Conservation (phyloP, 1,140 invertebrate genomes). For the Mylabris phalerata region DNA sequence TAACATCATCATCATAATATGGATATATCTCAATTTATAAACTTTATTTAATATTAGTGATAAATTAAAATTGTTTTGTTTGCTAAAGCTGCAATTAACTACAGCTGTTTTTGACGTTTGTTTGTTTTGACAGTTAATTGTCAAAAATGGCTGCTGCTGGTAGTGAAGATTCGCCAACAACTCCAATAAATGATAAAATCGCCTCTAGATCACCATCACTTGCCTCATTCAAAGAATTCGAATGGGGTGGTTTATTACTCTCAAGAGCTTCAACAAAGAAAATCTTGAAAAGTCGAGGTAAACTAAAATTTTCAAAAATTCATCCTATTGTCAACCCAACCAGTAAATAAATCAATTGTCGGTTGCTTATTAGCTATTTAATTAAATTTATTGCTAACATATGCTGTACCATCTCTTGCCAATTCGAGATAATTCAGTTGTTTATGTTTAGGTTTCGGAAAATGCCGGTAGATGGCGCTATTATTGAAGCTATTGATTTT, state of each 20-base stretch:
- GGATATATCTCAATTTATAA: too few species aligned
- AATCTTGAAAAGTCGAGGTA: slow-evolving; percentile 34
- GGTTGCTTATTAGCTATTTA: not conserved
- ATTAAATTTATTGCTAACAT: not conserved
- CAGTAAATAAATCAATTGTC: not conserved
- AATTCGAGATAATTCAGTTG: not conserved
- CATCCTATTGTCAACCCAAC: not conserved
- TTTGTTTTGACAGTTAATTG: slow-evolving; percentile 1
- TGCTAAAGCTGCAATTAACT: too few species aligned
- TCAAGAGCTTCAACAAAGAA: slow-evolving; percentile 45
- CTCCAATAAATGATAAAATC: slow-evolving; percentile 46
- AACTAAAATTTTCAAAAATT: not conserved
- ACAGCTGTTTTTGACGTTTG: too few species aligned
- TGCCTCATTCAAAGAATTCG: slow-evolving; percentile 49
- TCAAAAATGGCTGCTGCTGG: slow-evolving; percentile 48
- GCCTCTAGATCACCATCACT: slow-evolving; percentile 47
- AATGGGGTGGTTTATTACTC: slow-evolving; percentile 49
- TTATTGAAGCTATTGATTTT: too few species aligned
- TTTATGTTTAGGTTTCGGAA: too few species aligned
- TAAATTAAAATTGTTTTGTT: too few species aligned
- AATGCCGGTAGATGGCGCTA: too few species aligned
- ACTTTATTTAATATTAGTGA: too few species aligned
- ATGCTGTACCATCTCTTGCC: not conserved
- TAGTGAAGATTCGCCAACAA: slow-evolving; percentile 48
- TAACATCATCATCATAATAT: too few species aligned